Evolutionary conservation across 1,140 invertebrate genomes (phyloP).

Genomic region (Epicauta chinensis): DNA sequence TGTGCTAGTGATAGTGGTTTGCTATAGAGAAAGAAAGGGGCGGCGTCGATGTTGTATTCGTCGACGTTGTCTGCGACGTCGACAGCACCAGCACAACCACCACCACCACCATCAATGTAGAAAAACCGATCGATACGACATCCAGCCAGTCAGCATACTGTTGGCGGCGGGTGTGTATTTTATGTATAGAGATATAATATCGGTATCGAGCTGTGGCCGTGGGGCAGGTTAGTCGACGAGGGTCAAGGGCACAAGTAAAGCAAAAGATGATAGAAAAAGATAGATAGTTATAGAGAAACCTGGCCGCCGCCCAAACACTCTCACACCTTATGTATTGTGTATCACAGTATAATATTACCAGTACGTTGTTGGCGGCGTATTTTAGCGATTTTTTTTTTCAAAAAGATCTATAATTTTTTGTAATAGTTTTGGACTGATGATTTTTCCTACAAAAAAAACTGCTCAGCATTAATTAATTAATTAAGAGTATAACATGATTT

Average conservation of each 20-base stretch:
- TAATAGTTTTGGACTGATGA: too few relatives aligned
- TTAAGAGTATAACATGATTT: slow-evolving; percentile 11
- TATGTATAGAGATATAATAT: too few relatives aligned
- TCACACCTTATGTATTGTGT: neutral
- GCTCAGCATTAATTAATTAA: neutral
- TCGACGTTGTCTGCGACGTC: slow-evolving; percentile 1
- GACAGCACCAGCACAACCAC: too few relatives aligned
- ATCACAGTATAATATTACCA: too few relatives aligned
- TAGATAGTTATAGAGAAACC: neutral
- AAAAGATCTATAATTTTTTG: neutral
- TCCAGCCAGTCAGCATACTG: neutral
- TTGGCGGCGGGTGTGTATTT: slow-evolving; percentile 12
- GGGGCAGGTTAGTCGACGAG: slow-evolving; percentile 33
- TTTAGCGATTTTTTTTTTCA: neutral
- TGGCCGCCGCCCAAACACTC: slow-evolving; percentile 26
- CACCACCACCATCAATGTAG: neutral
- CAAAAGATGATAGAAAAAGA: too few relatives aligned
- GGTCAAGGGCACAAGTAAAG: slow-evolving; percentile 25
- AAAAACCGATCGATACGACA: neutral
- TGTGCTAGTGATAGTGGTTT: too few relatives aligned
- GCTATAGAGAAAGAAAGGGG: too few relatives aligned
- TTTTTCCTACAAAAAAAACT: neutral
- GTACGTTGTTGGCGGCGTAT: slow-evolving; percentile 1
- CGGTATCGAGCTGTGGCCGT: slow-evolving; percentile 27
- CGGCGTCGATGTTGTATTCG: neutral